Evolutionary conservation across 2,797 vertebrate genomes (phyloP).

Genomic region (Hypotaenidia okinawae): DNA sequence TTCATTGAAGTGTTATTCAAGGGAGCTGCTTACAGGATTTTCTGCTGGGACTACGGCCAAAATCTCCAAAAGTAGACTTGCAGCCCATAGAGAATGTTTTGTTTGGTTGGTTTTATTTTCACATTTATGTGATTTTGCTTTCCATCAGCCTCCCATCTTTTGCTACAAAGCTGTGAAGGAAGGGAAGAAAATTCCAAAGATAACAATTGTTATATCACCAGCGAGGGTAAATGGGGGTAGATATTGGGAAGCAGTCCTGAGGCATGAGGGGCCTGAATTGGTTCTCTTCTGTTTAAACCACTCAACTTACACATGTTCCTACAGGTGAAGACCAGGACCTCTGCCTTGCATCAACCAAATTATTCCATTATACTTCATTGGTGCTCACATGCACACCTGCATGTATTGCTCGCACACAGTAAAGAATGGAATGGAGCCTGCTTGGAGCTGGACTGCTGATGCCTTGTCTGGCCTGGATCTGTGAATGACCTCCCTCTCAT

Average conservation of each 20-base stretch:
- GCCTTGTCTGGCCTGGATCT: not conserved
- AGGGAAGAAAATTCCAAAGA: not conserved
- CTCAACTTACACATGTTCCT: not conserved
- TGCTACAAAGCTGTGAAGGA: not conserved
- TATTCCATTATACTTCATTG: not conserved
- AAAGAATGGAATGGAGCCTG: not conserved
- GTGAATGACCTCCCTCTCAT: not conserved
- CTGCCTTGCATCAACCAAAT: not conserved
- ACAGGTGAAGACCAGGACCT: not conserved
- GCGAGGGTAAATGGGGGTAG: accelerated
- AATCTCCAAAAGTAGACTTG: not conserved
- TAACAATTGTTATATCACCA: not conserved
- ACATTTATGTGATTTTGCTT: not conserved
- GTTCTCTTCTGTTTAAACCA: not conserved
- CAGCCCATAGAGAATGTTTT: not conserved
- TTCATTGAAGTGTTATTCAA: not conserved
- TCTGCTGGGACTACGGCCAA: not conserved
- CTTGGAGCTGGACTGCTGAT: not conserved
- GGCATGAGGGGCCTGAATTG: not conserved
- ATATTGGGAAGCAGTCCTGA: not conserved
- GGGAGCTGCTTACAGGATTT: not conserved
- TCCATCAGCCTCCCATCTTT: not conserved
- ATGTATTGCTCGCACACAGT: not conserved
- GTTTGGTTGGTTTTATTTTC: not conserved
- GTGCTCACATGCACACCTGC: not conserved